Evolutionary conservation across 2,888 invertebrate species (phyloP).

Genomic region (Athetis lepigone): DNA sequence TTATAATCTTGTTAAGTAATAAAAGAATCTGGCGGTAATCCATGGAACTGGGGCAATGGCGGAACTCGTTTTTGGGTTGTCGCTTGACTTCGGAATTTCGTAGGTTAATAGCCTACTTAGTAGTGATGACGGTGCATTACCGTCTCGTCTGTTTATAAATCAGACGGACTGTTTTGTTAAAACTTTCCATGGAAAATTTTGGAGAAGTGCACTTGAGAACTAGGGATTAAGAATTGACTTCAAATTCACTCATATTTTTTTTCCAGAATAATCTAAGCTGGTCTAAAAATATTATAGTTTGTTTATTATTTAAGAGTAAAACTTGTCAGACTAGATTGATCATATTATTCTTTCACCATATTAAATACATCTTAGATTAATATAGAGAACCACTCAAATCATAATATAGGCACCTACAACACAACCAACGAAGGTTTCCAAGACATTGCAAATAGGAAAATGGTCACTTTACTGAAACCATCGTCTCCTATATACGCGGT

Average conservation of each 20-base stretch:
- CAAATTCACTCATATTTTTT: background rate
- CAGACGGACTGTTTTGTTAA: background rate
- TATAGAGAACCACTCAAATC: background rate
- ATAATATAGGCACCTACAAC: too few species aligned
- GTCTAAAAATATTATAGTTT: background rate
- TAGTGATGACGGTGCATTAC: background rate
- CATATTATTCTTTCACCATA: background rate
- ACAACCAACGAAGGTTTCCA: background rate
- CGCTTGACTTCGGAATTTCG: slow-evolving; percentile 3
- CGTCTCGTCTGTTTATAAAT: background rate
- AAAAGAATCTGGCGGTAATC: slow-evolving; percentile 38
- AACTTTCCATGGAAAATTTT: background rate
- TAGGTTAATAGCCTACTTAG: background rate
- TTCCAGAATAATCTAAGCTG: background rate
- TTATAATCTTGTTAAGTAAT: slow-evolving; percentile 53
- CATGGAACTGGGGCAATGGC: slow-evolving; percentile 32
- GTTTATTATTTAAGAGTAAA: background rate
- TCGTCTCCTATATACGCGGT: slow-evolving; percentile 1
- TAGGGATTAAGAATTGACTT: too few species aligned
- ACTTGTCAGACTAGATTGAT: background rate
- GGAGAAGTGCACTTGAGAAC: too few species aligned
- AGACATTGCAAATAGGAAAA: background rate
- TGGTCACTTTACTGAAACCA: slow-evolving; percentile 2
- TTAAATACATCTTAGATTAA: background rate
- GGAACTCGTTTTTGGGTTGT: slow-evolving; percentile 16